Evolutionary conservation across 2,797 vertebrate genomes (phyloP), one percentile per base, ranked within the genome.

Genomic region (Oryzias dopingdopingensis): DNA sequence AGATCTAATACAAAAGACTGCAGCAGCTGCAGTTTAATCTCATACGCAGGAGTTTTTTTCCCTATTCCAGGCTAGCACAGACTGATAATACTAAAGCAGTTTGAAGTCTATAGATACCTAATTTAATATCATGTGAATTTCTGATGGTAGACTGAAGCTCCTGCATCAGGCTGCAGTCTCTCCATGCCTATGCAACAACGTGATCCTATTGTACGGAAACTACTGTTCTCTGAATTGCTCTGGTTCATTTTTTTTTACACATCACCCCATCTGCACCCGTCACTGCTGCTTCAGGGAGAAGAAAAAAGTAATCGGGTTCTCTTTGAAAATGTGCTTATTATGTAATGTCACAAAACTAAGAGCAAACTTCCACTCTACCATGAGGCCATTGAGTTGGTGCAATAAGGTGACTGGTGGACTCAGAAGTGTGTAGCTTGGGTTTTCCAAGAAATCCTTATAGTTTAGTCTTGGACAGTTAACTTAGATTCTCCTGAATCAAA

Each of bases 1-100:
- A 70, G 55, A 56, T 53, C 60, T 57, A 29, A 47, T 17, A 52
- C 57, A 49, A 44, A 49, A 42, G 49, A 52, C 59, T 47, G 42
- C 23, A 43, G 55, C n/a, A 48, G 50, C 59, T 52, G 40, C 42
- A 59, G 17, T 10, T 18, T 45, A 42, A 45, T 58, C 29, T 52
- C 23, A 47, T 56, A 46, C 18, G 26, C n/a, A 56, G 52, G 54
- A 8, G 32, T 37, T 37, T 37, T 37, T 42, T 20, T 18, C 1
- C 8, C 8, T 45, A 20, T 20, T 6, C n/a, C 43, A 6, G 8
- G 4, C 14, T 46, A 18, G 17, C 41, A 7, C 18, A 42, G 14
- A 42, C 32, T 20, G 10, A 42, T 15, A 42, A 52, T 3, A 18
- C 12, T 4, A 17, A 4, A 53, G 15, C 17, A 43, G 8, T 23